Evolutionary conservation across 2,888 invertebrate species (phyloP).

Genomic region (Galerucella calmariensis): DNA sequence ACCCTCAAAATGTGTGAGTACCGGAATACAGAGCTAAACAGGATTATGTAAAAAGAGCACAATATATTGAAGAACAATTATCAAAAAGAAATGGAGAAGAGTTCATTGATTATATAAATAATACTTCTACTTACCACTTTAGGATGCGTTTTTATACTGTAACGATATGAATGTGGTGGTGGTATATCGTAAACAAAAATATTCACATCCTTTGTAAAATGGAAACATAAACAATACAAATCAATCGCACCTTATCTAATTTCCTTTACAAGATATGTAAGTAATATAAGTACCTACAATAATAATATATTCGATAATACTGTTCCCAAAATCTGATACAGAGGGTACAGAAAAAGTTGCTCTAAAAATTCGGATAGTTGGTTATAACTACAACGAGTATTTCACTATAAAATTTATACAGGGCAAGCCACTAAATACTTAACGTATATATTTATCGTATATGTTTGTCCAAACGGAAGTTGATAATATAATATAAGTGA

Average conservation of each 20-base stretch:
- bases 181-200: no score
- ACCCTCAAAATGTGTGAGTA: no score
- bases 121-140: neutral
- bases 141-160: neutral
- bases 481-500: no score
- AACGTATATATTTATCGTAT: neutral
- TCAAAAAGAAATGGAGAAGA: no score
- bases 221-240: neutral
- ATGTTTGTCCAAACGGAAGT: neutral
- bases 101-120: neutral
- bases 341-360: conserved; percentile 50
- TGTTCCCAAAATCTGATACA: conserved; percentile 35
- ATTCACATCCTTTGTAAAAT: neutral
- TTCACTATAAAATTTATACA: conserved; percentile 40
- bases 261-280: conserved; percentile 32
- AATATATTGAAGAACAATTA: no score
- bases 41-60: no score
- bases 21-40: no score
- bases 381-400: conserved; percentile 49
- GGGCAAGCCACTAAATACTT: neutral
- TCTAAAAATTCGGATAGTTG: conserved; percentile 55
- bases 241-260: conserved; percentile 2
- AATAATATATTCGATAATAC: conserved; percentile 8
- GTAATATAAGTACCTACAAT: neutral
- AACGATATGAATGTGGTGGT: neutral